These are phyloP conservation scores for Noctilio leporinus DNA, from an alignment of 2,113 vertebrate species.

Conservation along the genomic window DNA sequence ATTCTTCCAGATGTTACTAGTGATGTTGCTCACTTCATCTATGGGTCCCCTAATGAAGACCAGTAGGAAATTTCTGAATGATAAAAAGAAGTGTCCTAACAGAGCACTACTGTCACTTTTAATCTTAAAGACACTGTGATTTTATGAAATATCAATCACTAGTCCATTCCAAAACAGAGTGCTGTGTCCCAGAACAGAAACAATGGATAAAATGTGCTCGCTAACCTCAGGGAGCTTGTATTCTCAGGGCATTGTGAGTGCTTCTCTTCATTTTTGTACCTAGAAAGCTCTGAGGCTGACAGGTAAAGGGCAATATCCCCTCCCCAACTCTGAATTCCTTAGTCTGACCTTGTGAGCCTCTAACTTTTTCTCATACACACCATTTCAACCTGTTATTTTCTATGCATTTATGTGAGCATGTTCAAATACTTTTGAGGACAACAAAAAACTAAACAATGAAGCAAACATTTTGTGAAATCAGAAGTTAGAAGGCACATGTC, in stretches of 20 bases:
- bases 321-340: not conserved
- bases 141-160: not conserved
- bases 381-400: not conserved
- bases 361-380: not conserved
- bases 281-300: not conserved
- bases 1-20: not conserved
- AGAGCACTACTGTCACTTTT: not conserved
- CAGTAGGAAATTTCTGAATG: not conserved
- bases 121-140: not conserved
- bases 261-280: not conserved
- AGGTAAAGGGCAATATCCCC: not conserved
- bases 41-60: not conserved
- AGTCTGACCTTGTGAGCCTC: not conserved
- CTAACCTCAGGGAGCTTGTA: not conserved
- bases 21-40: not conserved
- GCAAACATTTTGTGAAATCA: not conserved
- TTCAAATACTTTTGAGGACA: not conserved
- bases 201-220: not conserved
- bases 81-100: not conserved
- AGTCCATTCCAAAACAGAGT: not conserved
- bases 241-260: not conserved
- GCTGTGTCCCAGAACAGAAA: not conserved
- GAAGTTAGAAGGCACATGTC: not conserved
- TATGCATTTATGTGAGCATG: not conserved
- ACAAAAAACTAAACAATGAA: not conserved